Evolutionary conservation across 2,888 invertebrate species (phyloP).

Genomic region (Aelia acuminata): DNA sequence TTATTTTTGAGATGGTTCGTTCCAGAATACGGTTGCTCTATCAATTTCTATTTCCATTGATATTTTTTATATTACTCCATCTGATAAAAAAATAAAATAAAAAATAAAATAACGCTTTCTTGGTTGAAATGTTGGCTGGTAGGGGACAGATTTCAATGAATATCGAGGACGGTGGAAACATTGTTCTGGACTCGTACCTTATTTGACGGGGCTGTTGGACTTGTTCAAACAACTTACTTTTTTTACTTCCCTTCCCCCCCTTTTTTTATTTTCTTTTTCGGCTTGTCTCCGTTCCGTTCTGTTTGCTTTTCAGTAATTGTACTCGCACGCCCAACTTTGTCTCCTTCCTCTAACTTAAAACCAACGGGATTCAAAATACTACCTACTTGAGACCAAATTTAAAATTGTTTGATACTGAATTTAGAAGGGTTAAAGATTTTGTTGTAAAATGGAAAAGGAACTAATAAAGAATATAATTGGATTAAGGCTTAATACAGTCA

Average conservation of each 20-base stretch:
- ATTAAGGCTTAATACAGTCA: no score
- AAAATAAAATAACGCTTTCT: neutral
- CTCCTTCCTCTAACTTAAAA: neutral
- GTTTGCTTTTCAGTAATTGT: conserved; percentile 19
- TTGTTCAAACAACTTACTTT: conserved; percentile 32
- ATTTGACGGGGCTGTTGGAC: conserved; percentile 26
- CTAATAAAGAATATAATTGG: no score
- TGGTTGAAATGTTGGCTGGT: neutral
- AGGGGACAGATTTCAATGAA: neutral
- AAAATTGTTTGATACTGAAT: no score
- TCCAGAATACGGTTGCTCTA: no score
- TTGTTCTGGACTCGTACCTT: conserved; percentile 13
- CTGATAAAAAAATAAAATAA: neutral
- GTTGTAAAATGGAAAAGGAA: no score
- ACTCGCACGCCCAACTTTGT: neutral
- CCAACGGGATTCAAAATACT: no score
- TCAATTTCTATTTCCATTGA: no score
- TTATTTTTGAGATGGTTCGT: no score
- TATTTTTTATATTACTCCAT: no score
- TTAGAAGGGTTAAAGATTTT: no score
- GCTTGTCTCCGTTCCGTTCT: conserved; percentile 11
- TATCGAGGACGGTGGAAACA: neutral
- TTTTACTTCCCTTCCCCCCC: neutral
- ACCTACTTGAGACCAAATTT: no score
- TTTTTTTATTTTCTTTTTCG: neutral